Evolutionary conservation across 1,140 invertebrate species (phyloP).

Genomic region (Amphibalanus amphitrite): DNA sequence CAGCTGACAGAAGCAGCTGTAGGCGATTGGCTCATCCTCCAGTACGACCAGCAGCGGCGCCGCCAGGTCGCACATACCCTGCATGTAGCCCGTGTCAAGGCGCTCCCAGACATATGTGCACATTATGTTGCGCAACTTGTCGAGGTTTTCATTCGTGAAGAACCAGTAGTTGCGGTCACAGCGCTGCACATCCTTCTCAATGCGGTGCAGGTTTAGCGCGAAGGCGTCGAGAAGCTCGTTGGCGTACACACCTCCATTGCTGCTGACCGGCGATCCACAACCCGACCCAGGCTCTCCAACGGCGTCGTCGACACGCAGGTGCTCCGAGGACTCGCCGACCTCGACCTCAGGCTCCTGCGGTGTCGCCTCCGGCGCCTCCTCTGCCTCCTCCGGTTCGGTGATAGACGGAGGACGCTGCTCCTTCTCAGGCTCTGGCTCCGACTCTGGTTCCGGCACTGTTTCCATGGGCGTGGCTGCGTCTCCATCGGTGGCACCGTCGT

Average conservation of each 20-base stretch:
- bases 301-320: constrained; percentile 16
- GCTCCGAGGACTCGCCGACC: constrained; percentile 15
- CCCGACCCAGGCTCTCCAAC: not conserved
- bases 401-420: not conserved
- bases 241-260: constrained; percentile 73
- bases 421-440: not conserved
- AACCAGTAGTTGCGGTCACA: constrained; percentile 88
- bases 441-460: not conserved
- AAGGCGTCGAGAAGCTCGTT: constrained; percentile 68
- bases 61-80: constrained; percentile 86
- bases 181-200: constrained; percentile 89
- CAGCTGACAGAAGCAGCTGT: constrained; percentile 73
- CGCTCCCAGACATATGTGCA: constrained; percentile 95
- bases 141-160: constrained; percentile 61
- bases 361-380: constrained; percentile 6
- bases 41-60: constrained; percentile 82
- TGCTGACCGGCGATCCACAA: constrained; percentile 60
- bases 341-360: constrained; percentile 7
- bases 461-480: not conserved
- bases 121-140: constrained; percentile 89
- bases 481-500: constrained; percentile 1
- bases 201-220: constrained; percentile 75
- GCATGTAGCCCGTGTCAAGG: constrained; percentile 53
- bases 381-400: constrained; percentile 4
- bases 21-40: constrained; percentile 78